Percentiles rank a stretch among this genome's conserved stretches.
Evolutionary conservation across 2,888 invertebrate species (phyloP).

Genomic region (Stenoptilia bipunctidactyla): DNA sequence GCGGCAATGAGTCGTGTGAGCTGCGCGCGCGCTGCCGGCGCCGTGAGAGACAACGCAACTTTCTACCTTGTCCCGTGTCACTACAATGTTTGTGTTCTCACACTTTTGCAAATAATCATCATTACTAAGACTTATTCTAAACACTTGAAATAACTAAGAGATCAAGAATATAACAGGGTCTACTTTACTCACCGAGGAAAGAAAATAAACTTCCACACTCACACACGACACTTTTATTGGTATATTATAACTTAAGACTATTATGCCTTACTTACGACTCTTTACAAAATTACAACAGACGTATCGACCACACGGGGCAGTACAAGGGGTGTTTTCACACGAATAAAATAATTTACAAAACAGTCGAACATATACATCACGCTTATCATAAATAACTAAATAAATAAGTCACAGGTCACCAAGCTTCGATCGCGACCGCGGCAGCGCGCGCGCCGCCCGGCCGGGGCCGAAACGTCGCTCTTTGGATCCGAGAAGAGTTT

Average conservation of each 20-base stretch:
- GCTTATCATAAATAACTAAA: slow-evolving; percentile 57
- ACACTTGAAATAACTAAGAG: too few relatives aligned
- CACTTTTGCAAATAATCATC: slow-evolving; percentile 18
- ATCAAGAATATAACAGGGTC: not conserved
- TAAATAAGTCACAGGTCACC: slow-evolving; percentile 66
- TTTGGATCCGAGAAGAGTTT: slow-evolving; percentile 69
- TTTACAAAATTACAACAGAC: slow-evolving; percentile 71
- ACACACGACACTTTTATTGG: slow-evolving; percentile 65
- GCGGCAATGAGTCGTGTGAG: not conserved
- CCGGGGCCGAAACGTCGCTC: slow-evolving; percentile 66
- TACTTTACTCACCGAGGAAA: slow-evolving; percentile 6
- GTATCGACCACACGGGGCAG: slow-evolving; percentile 62
- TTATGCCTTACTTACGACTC: slow-evolving; percentile 62
- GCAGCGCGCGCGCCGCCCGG: slow-evolving; percentile 52
- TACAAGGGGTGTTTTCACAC: slow-evolving; percentile 62
- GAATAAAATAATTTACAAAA: slow-evolving; percentile 71
- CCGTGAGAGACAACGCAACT: slow-evolving; percentile 4
- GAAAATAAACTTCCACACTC: slow-evolving; percentile 31
- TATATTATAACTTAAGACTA: slow-evolving; percentile 57
- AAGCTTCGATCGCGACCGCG: slow-evolving; percentile 65
- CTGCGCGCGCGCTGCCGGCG: too few relatives aligned
- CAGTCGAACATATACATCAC: slow-evolving; percentile 68
- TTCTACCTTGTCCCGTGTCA: slow-evolving; percentile 10
- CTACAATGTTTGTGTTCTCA: slow-evolving; percentile 19
- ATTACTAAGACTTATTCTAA: slow-evolving; percentile 4